These are phyloP conservation scores for Diglossa cyanea DNA, from an alignment of 2,797 vertebrate species.

Conservation along the genomic window DNA sequence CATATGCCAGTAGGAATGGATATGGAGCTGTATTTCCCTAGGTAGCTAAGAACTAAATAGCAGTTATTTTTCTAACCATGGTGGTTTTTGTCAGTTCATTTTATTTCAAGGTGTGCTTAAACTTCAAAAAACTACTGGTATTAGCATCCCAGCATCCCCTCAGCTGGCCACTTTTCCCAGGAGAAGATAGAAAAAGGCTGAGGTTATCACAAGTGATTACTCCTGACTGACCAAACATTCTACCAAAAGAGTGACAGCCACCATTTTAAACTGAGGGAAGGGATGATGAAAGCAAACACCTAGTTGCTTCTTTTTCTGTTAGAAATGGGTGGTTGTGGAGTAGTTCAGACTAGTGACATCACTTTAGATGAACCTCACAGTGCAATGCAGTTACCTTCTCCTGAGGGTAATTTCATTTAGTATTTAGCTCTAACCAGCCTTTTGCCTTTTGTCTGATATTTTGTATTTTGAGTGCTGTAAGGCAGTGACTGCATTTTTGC, in stretches of 20 bases:
- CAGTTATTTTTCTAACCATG: not conserved
- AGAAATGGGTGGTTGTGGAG: not conserved
- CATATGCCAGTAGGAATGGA: not conserved
- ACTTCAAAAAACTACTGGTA: not conserved
- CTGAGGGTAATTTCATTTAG: not conserved
- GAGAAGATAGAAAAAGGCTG: not conserved
- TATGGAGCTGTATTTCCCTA: not conserved
- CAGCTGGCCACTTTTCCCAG: not conserved
- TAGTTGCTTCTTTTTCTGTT: not conserved
- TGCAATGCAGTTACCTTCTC: not conserved
- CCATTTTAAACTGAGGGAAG: not conserved
- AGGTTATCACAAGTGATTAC: not conserved
- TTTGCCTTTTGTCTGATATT: not conserved
- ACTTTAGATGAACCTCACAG: not conserved
- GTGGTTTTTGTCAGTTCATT: not conserved
- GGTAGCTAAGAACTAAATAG: not conserved
- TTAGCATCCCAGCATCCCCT: not conserved
- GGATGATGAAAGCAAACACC: not conserved
- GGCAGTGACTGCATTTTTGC: not conserved
- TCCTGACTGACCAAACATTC: not conserved
- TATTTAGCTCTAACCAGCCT: not conserved
- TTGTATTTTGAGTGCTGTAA: not conserved
- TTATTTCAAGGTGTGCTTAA: conserved; percentile 1
- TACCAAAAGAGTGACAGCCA: not conserved
- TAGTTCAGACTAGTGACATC: not conserved